Evolutionary conservation across 2,797 vertebrate species (phyloP), one percentile per base, ranked within the genome.

Genomic region (Oceanodroma leucorhoa): DNA sequence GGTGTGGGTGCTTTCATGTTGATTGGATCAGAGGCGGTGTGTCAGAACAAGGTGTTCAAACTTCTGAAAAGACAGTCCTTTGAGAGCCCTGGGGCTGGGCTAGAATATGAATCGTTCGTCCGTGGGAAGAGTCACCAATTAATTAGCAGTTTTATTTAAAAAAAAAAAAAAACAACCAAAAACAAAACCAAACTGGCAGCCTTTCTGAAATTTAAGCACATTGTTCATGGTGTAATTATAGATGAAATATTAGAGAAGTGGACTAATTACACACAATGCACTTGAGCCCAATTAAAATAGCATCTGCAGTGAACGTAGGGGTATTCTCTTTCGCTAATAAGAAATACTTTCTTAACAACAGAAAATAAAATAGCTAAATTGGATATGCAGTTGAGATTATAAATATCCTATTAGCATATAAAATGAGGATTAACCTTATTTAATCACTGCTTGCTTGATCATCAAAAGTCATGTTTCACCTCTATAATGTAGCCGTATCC

Each of bases 361-460:
- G 97, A 98, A 97, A 97, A 98, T 98, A 98, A 98, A 98, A 97
- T 97, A 94, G 60, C 97, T 98, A 98, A 98, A 98, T 98, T 97
- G 97, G 97, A 97, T 98, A 98, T 97, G 96, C 96, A 97, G 96
- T 97, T 95, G 97, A 98, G 97, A 98, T 98, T 98, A 98, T 98
- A 98, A 97, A 98, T 98, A 98, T 97, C 97, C 95, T 97, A 98
- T 98, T 98, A 98, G 96, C 98, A 98, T 98, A 98, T 95, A 98
- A 97, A 98, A 98, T 97, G 97, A 98, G 96, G 96, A 98, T 98
- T 98, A 97, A 97, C 97, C 97, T 98, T 98, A 97, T 96, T 98
- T 98, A 98, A 98, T 98, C 97, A 98, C 96, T 82, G 89, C 94
- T 97, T 96, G 90, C 96, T 95, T 96, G 96, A 97, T 97, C 96